Evolutionary conservation across 2,797 vertebrate species (phyloP).

Genomic region (Chloroceryle amazona): DNA sequence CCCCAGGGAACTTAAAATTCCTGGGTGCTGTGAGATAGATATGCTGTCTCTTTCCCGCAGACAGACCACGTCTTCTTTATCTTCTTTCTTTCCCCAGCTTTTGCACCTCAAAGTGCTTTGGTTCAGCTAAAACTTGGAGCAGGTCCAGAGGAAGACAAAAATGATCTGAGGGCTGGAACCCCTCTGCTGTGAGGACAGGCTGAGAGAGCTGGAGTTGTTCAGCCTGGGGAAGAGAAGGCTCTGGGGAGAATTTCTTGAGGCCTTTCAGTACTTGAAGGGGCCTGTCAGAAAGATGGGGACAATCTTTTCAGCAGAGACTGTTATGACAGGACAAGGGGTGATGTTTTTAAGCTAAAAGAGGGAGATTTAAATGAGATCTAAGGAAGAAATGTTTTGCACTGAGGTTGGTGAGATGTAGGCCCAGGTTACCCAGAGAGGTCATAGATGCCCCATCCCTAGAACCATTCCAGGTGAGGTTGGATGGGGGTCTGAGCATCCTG

Average conservation of each 20-base stretch:
- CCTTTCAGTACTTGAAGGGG: background rate
- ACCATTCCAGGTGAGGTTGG: background rate
- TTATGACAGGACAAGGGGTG: background rate
- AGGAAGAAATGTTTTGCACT: background rate
- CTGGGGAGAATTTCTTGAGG: background rate
- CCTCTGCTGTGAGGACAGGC: background rate
- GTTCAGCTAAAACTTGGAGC: background rate
- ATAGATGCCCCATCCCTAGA: background rate
- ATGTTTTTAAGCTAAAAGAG: background rate
- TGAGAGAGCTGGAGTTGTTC: background rate
- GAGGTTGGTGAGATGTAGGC: background rate
- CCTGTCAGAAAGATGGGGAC: background rate
- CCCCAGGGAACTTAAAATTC: background rate
- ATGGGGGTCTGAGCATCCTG: background rate
- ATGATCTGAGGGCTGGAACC: background rate
- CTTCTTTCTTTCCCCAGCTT: rapidly evolving
- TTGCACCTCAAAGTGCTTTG: background rate
- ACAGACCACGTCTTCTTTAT: background rate
- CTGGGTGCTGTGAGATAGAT: rapidly evolving
- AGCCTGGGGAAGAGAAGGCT: background rate
- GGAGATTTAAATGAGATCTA: background rate
- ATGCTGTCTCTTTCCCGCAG: background rate
- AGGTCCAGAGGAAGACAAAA: background rate
- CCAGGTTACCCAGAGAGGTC: background rate
- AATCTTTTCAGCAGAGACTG: background rate